Base-by-base conservation (phyloP, 2,888 invertebrate genomes). In the Trypoxylon attenuatum region DNA sequence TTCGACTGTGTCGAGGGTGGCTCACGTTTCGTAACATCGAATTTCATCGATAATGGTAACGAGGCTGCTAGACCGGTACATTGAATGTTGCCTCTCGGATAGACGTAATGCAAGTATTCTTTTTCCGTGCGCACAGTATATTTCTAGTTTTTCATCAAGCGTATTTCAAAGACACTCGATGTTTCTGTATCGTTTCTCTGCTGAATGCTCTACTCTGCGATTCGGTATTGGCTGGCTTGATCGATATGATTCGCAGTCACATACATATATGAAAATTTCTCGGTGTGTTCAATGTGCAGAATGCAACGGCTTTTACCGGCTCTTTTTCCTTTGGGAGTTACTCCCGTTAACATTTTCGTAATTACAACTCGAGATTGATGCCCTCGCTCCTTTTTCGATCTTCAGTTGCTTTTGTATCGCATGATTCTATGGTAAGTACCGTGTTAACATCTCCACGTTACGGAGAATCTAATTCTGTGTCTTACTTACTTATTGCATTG, bases 221-320 rank as follows among this genome's bases (percentile, higher is more conserved):
- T 23, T 60, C 52, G 53, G 56, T 71, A 73, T 68, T 76, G 71
- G 76, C 69, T 76, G 72, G 76, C 76, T 76, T 76, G 76, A 63
- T 73, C 73, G 71, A 74, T n/a, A n/a, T 71, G 72, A 76, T 76
- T 76, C 69, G 74, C 74, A 72, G 68, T 65, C 63, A 65, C 64
- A 68, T 76, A 67, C 63, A 65, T 64, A 68, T 76, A 67, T 68
- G 62, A 73, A 64, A 74, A 68, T 68, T 55, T 76, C 74, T 76
- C 72, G 10, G n/a, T 65, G 58, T 76, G 76, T 76, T 76, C 69
- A 25, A 43, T 76, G 76, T 76, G 76, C 76, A 72, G 72, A 69
- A 80, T 78, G 80, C 76, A 72, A 76, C 78, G 71, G 80, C 80
- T 80, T 80, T 77, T 69, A 72, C 73, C 69, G 69, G 71, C 60